A percentile compares a stretch with the other conserved stretches of the same genome.
Evolutionary conservation across 2,113 vertebrate genomes (phyloP).

Genomic region (Prinia subflava): DNA sequence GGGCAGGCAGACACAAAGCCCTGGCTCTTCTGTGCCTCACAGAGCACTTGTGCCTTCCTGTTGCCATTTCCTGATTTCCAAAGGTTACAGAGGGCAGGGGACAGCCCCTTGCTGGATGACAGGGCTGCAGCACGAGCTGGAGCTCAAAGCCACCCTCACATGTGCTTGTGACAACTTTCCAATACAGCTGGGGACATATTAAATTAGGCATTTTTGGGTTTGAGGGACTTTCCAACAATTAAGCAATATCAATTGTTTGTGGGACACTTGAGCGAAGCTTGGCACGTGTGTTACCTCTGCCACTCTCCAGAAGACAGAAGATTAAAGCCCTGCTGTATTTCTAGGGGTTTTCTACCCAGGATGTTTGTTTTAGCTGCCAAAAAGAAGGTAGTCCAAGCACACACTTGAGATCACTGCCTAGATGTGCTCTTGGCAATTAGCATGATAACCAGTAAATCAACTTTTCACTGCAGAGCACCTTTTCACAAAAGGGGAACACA

Average conservation of each 20-base stretch:
- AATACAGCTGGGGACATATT: not conserved
- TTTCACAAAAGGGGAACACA: not conserved
- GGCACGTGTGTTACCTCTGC: not conserved
- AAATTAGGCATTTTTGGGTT: not conserved
- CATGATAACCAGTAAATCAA: not conserved
- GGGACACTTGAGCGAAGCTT: not conserved
- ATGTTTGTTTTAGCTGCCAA: conserved; percentile 46
- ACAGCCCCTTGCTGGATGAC: not conserved
- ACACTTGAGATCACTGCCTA: conserved; percentile 58
- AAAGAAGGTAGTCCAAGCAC: conserved; percentile 31
- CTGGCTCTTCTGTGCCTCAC: not conserved
- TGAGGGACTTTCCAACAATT: not conserved
- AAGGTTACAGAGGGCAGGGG: not conserved
- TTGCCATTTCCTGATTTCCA: not conserved
- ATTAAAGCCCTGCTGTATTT: conserved; percentile 43
- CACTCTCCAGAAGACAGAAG: conserved; percentile 16
- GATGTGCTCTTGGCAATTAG: conserved; percentile 50
- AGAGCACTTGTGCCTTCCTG: not conserved
- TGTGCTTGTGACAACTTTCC: not conserved
- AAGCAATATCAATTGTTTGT: not conserved
- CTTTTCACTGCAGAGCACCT: not conserved
- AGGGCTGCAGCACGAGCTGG: not conserved
- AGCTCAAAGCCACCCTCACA: not conserved
- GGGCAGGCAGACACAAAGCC: not conserved
- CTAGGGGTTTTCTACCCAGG: conserved; percentile 53